Conservation (phyloP, 2,888 invertebrate species). For the Cephus runcator region DNA sequence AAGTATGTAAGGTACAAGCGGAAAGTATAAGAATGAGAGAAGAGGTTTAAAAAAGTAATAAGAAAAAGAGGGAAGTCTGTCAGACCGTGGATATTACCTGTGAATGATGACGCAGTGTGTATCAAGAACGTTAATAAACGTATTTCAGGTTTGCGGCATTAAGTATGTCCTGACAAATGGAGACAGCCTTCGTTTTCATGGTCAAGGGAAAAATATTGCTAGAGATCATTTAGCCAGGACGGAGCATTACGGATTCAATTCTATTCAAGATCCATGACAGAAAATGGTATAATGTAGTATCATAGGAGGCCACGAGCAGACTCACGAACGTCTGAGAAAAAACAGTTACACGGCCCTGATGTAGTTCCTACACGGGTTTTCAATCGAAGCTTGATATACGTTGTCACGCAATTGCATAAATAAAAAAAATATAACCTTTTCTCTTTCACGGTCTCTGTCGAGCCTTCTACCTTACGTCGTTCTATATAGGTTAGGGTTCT, state of each 20-base stretch:
- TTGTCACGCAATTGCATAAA: constrained; percentile 4
- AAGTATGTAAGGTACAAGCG: not conserved
- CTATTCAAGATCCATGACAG: constrained; percentile 8
- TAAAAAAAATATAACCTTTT: not conserved
- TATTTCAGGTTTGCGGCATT: not conserved
- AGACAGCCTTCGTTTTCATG: not conserved
- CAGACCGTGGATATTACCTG: not conserved
- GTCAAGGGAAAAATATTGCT: constrained; percentile 4
- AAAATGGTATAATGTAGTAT: constrained; percentile 9
- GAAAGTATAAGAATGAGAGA: not conserved
- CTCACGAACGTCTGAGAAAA: constrained; percentile 1
- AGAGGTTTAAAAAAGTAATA: not conserved
- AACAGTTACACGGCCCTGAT: constrained; percentile 5
- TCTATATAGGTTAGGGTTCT: not conserved
- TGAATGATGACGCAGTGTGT: not conserved
- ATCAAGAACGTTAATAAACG: not conserved
- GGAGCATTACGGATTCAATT: constrained; percentile 11
- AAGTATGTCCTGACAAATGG: not conserved
- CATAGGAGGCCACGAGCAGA: constrained; percentile 9
- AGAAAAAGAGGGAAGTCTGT: not conserved
- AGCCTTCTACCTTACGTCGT: not conserved
- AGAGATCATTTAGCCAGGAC: constrained; percentile 2
- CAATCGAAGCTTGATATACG: not conserved
- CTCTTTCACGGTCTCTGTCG: constrained; percentile 2
- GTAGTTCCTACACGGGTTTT: constrained; percentile 1